These are phyloP conservation scores for Troglohyphantes excavatus DNA, from an alignment of 2,888 invertebrate genomes.

Conservation along the genomic window DNA sequence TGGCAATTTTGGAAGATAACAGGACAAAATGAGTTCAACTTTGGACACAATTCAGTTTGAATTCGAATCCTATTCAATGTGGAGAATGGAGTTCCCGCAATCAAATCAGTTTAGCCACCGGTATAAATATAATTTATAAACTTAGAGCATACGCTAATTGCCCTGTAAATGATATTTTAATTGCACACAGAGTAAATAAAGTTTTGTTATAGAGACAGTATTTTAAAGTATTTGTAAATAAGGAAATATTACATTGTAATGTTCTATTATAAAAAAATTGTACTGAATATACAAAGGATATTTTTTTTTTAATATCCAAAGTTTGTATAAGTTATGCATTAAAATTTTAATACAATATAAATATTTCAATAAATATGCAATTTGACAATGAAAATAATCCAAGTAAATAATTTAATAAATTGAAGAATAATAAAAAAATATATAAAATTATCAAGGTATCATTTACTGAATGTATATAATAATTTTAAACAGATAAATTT, in stretches of 20 bases:
- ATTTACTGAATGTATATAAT: no score
- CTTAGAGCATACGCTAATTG: background rate
- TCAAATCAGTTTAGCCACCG: background rate
- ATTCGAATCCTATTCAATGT: background rate
- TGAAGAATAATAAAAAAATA: no score
- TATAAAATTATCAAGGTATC: no score
- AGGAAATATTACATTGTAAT: background rate
- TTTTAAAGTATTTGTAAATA: background rate
- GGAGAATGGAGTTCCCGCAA: background rate
- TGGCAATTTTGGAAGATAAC: slow-evolving; percentile 39
- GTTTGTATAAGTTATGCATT: no score
- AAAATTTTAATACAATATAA: no score
- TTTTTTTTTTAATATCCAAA: no score
- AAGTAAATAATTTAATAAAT: no score
- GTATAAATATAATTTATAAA: background rate
- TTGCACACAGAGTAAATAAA: background rate
- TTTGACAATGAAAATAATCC: no score
- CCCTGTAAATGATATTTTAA: background rate
- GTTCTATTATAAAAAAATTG: no score
- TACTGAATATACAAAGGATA: no score
- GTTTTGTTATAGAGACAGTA: background rate
- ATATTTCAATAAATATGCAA: no score
- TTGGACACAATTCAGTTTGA: background rate
- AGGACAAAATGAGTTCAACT: background rate
- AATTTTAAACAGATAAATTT: no score